Evolutionary conservation across 2,888 invertebrate genomes (phyloP), one percentile per base, ranked within the genome.

Genomic region (Nudaria mundana): DNA sequence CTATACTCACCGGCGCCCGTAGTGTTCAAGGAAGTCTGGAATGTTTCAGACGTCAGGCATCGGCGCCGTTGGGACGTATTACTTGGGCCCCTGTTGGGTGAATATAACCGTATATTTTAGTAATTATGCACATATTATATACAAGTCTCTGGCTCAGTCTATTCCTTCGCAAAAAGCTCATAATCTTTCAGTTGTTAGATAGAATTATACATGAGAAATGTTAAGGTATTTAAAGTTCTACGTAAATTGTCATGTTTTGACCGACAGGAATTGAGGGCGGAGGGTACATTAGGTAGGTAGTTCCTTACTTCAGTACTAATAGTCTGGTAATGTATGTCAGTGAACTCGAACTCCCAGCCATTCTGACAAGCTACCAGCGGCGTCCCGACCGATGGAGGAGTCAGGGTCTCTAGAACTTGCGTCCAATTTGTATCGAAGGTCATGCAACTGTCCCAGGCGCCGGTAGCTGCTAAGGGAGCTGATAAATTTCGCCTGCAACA

Each of bases 301-400:
- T n/a, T n/a, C n/a, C 34, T 34, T 62, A 83, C 84, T 76, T 85
- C 84, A 36, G 78, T 79, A 25, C 79, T 70, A 29, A 85, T 71
- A 15, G 83, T 84, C 8, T 71, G 69, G 40, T 85, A 85, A 0
- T 83, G 83, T 37, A 85, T 83, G 37, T 84, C 85, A 0, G 58
- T 63, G 8, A 80, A 63, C 35, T 81, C 71, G 48, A 82, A 84
- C 46, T 85, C 83, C 83, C 83, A 83, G 15, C 83, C 84, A 36
- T 76, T 24, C 20, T 50, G 56, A 44, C 85, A 85, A 1, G 71
- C 62, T 3, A 63, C 56, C 0, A 56, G 60, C 5, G 74, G 75
- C 1, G 81, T 74, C 33, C 46, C 55, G 5, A 58, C 64, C 38
- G 63, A 67, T 0, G 74, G 77, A 5, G 76, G 70, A 11, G 52